Base-by-base conservation (phyloP, 2,888 invertebrate genomes). In the Cephus rjabovi region DNA sequence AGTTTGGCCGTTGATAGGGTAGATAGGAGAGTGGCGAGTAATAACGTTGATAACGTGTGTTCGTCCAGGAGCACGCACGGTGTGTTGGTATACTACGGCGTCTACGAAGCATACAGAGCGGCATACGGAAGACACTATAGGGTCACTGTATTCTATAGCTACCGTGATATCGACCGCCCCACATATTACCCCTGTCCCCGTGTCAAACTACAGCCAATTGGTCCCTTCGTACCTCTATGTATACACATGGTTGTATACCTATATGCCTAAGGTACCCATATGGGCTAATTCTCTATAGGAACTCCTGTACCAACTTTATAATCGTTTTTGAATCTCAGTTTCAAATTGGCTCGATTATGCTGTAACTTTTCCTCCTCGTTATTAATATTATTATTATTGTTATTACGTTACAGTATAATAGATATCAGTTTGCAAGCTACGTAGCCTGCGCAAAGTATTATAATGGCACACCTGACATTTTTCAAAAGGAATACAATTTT, bases 101-200 rank as follows among this genome's bases (percentile, higher is more conserved):
- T 34, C n/a, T 35, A 34, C 31, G 31, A 34, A 71, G 71, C 71
- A 71, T 74, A 74, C 11, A 35, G 12, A 34, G 34, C 35, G 35
- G 74, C 35, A 74, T 74, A 74, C 74, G 37, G 34, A 34, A 71
- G 71, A 71, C 30, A 71, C 35, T 34, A 34, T 34, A 30, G 74
- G 23, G 12, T 34, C 74, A n/a, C 74, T 78, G 56, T 75, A 30
- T 40, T 79, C 77, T 80, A 80, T 79, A 79, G 80, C 75, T 76
- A 77, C 78, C 75, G 78, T 81, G 77, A 82, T 87, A 88, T 88
- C 87, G 88, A 88, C 86, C 87, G 87, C 85, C 87, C 86, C 87
- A 87, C 87, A 88, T 88, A 86, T 85, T 86, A 85, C 83, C 81
- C 80, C 83, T 80, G 79, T 76, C 82, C 83, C 81, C 78, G 79